Percentiles rank a stretch among this genome's conserved stretches.
Conservation (phyloP, 2,797 vertebrate genomes). For the Enteromius viviparus region DNA sequence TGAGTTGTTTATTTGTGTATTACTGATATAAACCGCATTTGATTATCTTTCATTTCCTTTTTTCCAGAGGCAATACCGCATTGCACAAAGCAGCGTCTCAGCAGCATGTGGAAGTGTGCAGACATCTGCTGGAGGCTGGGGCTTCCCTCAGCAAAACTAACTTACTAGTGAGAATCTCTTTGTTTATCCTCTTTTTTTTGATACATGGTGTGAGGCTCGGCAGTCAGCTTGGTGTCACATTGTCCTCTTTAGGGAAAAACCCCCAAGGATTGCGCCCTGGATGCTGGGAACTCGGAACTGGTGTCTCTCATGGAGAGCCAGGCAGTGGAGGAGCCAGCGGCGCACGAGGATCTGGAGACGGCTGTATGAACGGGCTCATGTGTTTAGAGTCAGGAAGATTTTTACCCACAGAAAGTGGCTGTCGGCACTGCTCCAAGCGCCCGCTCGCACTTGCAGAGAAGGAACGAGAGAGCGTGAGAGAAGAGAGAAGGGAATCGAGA, state of each 20-base stretch:
- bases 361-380: constrained; percentile 84
- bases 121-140: constrained; percentile 88
- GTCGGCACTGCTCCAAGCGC: constrained; percentile 35
- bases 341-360: constrained; percentile 93
- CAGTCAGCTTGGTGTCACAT: not conserved
- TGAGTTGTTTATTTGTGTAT: not conserved
- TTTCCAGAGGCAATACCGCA: constrained; percentile 90
- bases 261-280: constrained; percentile 86
- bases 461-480: constrained; percentile 32
- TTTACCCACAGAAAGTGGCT: constrained; percentile 29
- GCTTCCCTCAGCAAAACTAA: constrained; percentile 90
- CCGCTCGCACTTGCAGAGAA: constrained; percentile 51
- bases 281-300: constrained; percentile 88
- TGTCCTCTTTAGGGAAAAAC: constrained; percentile 85
- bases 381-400: not conserved
- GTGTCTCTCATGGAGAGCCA: constrained; percentile 83
- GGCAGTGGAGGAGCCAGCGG: constrained; percentile 75
- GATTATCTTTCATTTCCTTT: not conserved
- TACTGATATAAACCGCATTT: not conserved
- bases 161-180: constrained; percentile 81
- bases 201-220: not conserved
- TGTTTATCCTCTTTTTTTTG: not conserved
- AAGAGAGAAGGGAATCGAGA: constrained; percentile 16
- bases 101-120: constrained; percentile 85
- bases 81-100: constrained; percentile 92